Evolutionary conservation across 2,797 vertebrate species (phyloP).

Genomic region (Chaetodon trifasciatus): DNA sequence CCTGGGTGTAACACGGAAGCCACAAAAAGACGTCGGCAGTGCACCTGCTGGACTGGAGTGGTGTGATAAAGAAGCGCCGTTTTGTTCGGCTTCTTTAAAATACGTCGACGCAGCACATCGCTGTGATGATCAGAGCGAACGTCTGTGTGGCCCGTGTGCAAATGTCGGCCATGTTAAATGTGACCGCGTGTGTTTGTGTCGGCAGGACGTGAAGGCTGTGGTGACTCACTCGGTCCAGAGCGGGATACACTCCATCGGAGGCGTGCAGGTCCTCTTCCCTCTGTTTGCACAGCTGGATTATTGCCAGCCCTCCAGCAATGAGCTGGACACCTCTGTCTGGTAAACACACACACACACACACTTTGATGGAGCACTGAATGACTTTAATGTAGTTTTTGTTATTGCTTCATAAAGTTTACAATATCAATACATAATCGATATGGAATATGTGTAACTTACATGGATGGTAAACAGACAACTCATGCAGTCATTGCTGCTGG

Average conservation of each 20-base stretch:
- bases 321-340: constrained; percentile 95
- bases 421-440: no score
- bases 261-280: constrained; percentile 97
- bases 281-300: constrained; percentile 98
- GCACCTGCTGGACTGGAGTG: not conserved
- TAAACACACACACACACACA: constrained; percentile 70
- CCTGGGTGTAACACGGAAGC: not conserved
- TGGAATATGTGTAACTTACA: no score
- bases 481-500: not conserved
- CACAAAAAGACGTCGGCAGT: not conserved
- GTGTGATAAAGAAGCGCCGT: not conserved
- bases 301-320: constrained; percentile 90
- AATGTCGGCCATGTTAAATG: not conserved
- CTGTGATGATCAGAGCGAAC: constrained; percentile 9
- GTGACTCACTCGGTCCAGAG: constrained; percentile 98
- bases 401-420: no score
- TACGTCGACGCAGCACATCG: no score
- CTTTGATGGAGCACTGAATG: no score
- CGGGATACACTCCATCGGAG: constrained; percentile 97
- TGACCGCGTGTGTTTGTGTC: constrained; percentile 39
- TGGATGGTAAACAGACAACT: not conserved
- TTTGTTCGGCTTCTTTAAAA: not conserved
- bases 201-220: constrained; percentile 97
- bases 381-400: no score
- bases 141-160: not conserved